phyloP scores from a whole-genome alignment of 1,140 invertebrate genomes.

The Tachypleus tridentatus region DNA sequence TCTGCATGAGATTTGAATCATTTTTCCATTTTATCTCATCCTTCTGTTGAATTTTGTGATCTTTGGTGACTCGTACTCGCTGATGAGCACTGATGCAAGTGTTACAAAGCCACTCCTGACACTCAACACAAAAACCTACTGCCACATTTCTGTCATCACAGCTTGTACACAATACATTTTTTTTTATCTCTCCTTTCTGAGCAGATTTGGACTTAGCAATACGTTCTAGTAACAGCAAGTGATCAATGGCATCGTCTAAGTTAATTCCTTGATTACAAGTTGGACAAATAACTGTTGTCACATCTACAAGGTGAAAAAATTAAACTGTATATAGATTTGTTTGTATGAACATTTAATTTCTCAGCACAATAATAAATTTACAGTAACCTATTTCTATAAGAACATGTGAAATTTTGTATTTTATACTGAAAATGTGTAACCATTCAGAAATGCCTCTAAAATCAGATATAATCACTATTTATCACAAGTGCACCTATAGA shows the following conservation, averaged over 20 bases:
- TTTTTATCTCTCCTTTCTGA: conserved; percentile 38
- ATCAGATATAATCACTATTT: too few relatives aligned
- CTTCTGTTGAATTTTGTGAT: conserved; percentile 76
- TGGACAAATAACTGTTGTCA: conserved; percentile 27
- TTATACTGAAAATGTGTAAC: too few relatives aligned
- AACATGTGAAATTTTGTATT: too few relatives aligned
- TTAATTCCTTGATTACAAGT: conserved; percentile 48
- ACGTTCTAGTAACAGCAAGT: conserved; percentile 56
- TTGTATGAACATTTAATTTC: too few relatives aligned
- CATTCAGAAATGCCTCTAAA: too few relatives aligned
- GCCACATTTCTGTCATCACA: conserved; percentile 68
- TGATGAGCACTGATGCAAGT: conserved; percentile 67
- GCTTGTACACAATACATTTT: conserved; percentile 53
- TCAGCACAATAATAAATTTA: too few relatives aligned
- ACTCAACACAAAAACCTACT: conserved; percentile 75
- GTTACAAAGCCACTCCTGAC: conserved; percentile 79
- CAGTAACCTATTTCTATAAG: too few relatives aligned
- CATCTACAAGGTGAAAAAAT: too few relatives aligned
- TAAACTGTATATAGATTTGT: too few relatives aligned
- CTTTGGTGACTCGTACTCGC: conserved; percentile 78
- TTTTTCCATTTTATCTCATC: conserved; percentile 52
- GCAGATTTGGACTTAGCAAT: conserved; percentile 28
- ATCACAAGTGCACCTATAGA: too few relatives aligned
- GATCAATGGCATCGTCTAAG: conserved; percentile 52
- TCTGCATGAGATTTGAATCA: conserved; percentile 38